Evolutionary conservation across 2,888 invertebrate species (phyloP), one percentile per base, ranked within the genome.

Genomic region (Pterostichus niger): DNA sequence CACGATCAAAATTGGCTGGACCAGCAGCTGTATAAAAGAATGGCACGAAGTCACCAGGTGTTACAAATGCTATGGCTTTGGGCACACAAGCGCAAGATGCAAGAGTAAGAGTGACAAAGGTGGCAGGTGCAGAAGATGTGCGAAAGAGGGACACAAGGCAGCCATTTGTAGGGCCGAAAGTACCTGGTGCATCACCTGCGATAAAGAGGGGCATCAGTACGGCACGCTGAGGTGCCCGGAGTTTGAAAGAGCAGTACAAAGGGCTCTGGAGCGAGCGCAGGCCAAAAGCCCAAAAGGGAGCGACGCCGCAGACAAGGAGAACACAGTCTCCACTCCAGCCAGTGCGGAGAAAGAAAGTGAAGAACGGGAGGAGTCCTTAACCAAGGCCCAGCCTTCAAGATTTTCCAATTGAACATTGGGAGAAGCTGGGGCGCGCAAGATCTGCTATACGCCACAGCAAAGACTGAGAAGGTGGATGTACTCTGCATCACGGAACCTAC

Each of bases 361-460:
- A 40, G 40, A 6, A 40, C 40, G 40, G 40, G 40, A 40, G 40
- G 40, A 40, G 40, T 40, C 40, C 40, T 35, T 40, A 40, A 40
- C 40, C 40, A 15, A 9, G 31, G 17, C 31, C 15, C 31, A 15
- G 24, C n/a, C 10, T 40, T 40, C 40, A 17, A 61, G 11, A 35
- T 61, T 6, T 10, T 61, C 61, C 61, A 61, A n/a, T 11, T 61
- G 6, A 61, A 61, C 61, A 35, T 61, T 15, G 61, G 61, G n/a
- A 61, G 61, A 24, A 24, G 61, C 31, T 33, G 61, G 61, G 61
- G 31, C 10, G 61, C 61, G 5, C 59, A 59, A 11, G 59, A 59
- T 33, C 13, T 59, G 59, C 59, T 17, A 17, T 59, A 59, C 59
- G 59, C 17, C n/a, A 59, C 15, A 11, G 59, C 61, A 15, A 24